phyloP scores from a whole-genome alignment of 1,140 invertebrate genomes.

The Ceratina japonica region DNA sequence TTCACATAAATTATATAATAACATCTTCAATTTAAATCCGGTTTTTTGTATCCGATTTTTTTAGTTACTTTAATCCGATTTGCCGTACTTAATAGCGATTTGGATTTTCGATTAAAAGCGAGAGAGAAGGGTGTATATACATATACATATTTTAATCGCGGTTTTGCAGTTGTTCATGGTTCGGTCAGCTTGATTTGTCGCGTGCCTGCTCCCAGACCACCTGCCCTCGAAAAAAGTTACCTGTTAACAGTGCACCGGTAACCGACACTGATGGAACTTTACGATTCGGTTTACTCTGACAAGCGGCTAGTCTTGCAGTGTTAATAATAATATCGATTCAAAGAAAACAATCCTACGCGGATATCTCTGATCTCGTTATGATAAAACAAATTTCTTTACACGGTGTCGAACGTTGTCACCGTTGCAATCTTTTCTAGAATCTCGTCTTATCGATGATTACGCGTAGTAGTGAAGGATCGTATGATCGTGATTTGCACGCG shows the following conservation, averaged over 20 bases:
- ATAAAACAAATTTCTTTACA: conserved; percentile 31
- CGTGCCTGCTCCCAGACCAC: conserved; percentile 69
- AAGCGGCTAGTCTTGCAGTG: neutral
- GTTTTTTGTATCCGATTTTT: too few species aligned
- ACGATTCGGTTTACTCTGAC: conserved; percentile 41
- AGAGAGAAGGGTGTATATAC: conserved; percentile 15
- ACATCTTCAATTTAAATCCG: neutral
- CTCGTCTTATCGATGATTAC: conserved; percentile 16
- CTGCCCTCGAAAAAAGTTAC: conserved; percentile 72
- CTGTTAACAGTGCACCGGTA: conserved; percentile 67
- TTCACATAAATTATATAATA: too few species aligned
- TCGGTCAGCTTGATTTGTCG: conserved; percentile 73
- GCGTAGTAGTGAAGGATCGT: neutral
- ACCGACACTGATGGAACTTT: conserved; percentile 60
- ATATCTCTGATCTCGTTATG: conserved; percentile 33
- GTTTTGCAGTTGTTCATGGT: conserved; percentile 38
- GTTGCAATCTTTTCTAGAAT: conserved; percentile 12
- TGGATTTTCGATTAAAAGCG: neutral
- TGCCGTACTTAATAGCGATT: neutral
- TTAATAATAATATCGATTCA: conserved; percentile 27
- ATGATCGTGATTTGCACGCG: neutral
- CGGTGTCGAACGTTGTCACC: conserved; percentile 24
- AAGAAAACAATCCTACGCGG: conserved; percentile 10
- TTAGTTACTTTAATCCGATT: too few species aligned
- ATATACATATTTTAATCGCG: conserved; percentile 44